Evolutionary conservation across 2,113 vertebrate genomes (phyloP).

Genomic region (Periophthalmus modestus): DNA sequence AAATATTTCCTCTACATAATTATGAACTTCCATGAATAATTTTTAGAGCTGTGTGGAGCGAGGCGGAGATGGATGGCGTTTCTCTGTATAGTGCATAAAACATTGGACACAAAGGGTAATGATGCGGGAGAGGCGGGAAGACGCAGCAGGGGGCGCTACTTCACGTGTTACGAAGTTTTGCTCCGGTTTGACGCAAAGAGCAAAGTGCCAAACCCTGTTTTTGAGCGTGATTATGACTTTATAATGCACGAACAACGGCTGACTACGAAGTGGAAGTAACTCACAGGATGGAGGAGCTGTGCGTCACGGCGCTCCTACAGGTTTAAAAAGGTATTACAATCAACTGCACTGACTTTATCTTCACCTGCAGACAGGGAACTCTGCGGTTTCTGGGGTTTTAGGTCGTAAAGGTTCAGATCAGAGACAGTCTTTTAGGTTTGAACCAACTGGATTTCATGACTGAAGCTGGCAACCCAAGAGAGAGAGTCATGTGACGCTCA

Average conservation of each 20-base stretch:
- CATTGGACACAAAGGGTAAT: constrained; percentile 34
- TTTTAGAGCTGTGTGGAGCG: constrained; percentile 28
- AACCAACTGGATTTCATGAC: too few relatives aligned
- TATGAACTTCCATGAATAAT: constrained; percentile 40
- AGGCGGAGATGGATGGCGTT: constrained; percentile 44
- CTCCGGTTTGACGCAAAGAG: constrained; percentile 23
- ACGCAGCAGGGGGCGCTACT: background rate
- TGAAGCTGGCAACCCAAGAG: too few relatives aligned
- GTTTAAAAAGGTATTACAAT: too few relatives aligned
- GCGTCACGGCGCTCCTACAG: too few relatives aligned
- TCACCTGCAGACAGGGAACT: too few relatives aligned
- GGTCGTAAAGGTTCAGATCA: too few relatives aligned
- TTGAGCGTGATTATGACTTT: background rate
- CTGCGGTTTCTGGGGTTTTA: too few relatives aligned
- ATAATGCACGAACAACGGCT: background rate
- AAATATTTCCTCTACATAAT: constrained; percentile 42
- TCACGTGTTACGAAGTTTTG: constrained; percentile 18
- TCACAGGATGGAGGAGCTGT: background rate
- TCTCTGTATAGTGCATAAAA: constrained; percentile 24
- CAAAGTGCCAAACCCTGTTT: constrained; percentile 5
- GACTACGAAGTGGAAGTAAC: background rate
- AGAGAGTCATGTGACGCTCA: too few relatives aligned
- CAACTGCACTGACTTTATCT: too few relatives aligned
- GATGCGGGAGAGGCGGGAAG: constrained; percentile 20
- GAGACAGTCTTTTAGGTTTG: too few relatives aligned